phyloP scores from a whole-genome alignment of 2,888 invertebrate species.

The Augochlorella aurata region DNA sequence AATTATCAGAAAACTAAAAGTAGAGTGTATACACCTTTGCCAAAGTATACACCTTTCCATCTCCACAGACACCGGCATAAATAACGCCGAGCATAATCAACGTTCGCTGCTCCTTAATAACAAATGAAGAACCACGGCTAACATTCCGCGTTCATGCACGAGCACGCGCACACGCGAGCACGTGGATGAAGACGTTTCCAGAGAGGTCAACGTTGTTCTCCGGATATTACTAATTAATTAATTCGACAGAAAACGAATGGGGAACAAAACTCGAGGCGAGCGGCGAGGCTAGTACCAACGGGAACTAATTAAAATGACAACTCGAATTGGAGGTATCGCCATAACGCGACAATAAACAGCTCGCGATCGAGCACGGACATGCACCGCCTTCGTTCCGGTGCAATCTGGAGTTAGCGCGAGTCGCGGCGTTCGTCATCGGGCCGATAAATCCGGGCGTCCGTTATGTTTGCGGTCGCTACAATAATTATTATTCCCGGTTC shows the following conservation, averaged over 20 bases:
- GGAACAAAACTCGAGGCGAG: neutral
- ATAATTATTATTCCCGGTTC: constrained; percentile 22
- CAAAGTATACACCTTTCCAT: no score
- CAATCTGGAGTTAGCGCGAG: constrained; percentile 12
- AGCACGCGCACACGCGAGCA: neutral
- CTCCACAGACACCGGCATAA: no score
- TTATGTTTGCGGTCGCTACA: neutral
- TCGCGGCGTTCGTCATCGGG: constrained; percentile 8
- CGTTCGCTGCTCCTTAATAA: no score
- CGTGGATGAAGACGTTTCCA: neutral
- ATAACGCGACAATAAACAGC: constrained; percentile 21
- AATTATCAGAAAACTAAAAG: no score
- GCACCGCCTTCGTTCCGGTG: constrained; percentile 5
- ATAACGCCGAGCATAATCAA: no score
- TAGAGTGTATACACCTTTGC: no score
- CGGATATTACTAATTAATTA: neutral
- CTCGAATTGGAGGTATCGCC: neutral
- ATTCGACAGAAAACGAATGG: neutral
- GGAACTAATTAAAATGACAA: constrained; percentile 20
- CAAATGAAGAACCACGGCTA: neutral
- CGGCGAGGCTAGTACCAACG: neutral
- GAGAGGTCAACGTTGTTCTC: neutral
- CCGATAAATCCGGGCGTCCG: constrained; percentile 23
- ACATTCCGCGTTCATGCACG: neutral
- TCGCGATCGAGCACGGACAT: constrained; percentile 8